Base-by-base conservation (phyloP, 2,113 vertebrate species). In the Boleophthalmus pectinirostris region DNA sequence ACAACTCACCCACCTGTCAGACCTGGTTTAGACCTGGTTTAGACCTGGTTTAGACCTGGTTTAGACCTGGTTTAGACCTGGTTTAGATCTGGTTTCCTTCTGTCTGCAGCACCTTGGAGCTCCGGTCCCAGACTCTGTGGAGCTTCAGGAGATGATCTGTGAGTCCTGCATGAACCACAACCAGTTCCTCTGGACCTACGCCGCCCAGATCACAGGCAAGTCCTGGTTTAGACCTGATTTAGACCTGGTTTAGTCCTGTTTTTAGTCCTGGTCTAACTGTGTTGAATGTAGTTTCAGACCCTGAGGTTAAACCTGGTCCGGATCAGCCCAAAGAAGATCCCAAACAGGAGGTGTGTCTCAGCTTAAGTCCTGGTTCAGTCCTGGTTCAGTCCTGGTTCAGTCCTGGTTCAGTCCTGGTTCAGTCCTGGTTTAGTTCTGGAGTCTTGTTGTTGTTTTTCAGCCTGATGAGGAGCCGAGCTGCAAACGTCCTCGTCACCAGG, bases 101-200 rank as follows among this genome's bases (percentile, higher is more conserved):
- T 7, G 4, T 3, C 61, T 9, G 14, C 73, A 99, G 98, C 98
- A 99, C 81, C 94, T 99, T 70, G 96, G 98, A 51, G 92, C 92
- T 35, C 16, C 72, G 10, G 93, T 95, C 33, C 96, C 96, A 7
- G 98, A 99, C 70, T 93, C 94, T 12, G 95, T 95, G 68, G 98
- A 98, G 82, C 95, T 95, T 78, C 96, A 97, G 58, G 98, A 99
- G 84, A 99, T 99, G 98, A 94, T 98, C 8, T 99, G 97, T 82
- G 96, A 94, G 70, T 90, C 92, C 35, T 99, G 98, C 68, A 98
- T 98, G 97, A 95, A 93, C 7, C 95, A 56, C 56, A 93, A 93
- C 71, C 82, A 89, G 4, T 97, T 99, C 83, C 88, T 99, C 0
- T 97, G 97, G 97, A 93, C 88, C 43, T 99, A 98, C 0, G 94